Conservation (phyloP, 2,113 vertebrate genomes). For the Formicarius rufipectus region DNA sequence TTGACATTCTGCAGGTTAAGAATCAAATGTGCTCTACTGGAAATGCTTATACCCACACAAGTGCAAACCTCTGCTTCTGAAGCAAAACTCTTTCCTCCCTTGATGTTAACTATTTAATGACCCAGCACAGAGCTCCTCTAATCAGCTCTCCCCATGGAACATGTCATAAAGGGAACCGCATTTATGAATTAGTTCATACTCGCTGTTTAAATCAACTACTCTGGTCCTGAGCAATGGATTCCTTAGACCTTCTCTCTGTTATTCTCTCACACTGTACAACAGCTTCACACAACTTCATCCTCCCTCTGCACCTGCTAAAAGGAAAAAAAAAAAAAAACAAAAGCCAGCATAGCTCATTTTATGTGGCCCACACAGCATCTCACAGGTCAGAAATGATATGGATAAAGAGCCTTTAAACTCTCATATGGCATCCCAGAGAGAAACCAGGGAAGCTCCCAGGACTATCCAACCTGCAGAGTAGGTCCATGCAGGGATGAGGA, state of each 20-base stretch:
- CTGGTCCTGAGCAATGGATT: background rate
- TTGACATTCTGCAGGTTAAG: background rate
- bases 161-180: background rate
- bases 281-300: background rate
- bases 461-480: background rate
- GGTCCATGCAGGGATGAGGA: background rate
- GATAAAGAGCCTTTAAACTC: background rate
- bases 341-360: background rate
- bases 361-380: background rate
- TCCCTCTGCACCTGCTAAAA: background rate
- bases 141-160: background rate
- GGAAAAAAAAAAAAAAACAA: background rate
- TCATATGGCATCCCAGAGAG: background rate
- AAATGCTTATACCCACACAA: background rate
- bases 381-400: background rate
- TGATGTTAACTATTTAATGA: slow-evolving; percentile 22
- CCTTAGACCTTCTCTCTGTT: background rate
- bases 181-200: background rate
- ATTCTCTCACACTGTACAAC: background rate
- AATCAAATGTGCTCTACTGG: background rate
- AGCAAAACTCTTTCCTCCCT: background rate
- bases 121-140: background rate
- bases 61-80: background rate
- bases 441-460: background rate
- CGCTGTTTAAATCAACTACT: background rate